phyloP scores from a whole-genome alignment of 1,140 invertebrate genomes.

The Euglossa dilemma region DNA sequence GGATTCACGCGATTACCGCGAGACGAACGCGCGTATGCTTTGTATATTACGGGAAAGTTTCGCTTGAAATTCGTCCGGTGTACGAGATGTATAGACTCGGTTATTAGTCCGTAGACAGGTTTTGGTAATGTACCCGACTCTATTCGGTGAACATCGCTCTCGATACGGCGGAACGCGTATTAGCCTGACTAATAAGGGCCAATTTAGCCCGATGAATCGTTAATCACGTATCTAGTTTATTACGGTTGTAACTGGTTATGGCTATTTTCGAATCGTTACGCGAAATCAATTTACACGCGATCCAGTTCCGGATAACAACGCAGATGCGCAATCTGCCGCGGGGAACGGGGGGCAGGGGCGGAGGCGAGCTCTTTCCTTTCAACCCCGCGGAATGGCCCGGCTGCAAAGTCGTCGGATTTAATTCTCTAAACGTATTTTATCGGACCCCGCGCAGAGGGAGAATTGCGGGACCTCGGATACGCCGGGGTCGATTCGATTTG shows the following conservation, averaged over 20 bases:
- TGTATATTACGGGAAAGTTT: neutral
- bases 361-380: too few relatives aligned
- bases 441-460: neutral
- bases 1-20: too few relatives aligned
- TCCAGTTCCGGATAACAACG: neutral
- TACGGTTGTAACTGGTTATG: neutral
- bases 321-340: too few relatives aligned
- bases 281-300: neutral
- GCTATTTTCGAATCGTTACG: neutral
- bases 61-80: neutral
- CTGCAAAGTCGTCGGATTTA: too few relatives aligned
- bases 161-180: neutral
- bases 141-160: neutral
- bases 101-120: constrained; percentile 3
- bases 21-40: too few relatives aligned
- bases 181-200: neutral
- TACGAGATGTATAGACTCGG: neutral
- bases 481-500: neutral
- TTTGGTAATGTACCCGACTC: neutral
- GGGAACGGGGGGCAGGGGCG: too few relatives aligned
- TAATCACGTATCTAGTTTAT: neutral
- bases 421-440: neutral
- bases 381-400: too few relatives aligned
- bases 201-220: neutral
- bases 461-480: neutral